Base-by-base conservation (phyloP, 2,797 vertebrate species). In the Eulemur coronatus region DNA sequence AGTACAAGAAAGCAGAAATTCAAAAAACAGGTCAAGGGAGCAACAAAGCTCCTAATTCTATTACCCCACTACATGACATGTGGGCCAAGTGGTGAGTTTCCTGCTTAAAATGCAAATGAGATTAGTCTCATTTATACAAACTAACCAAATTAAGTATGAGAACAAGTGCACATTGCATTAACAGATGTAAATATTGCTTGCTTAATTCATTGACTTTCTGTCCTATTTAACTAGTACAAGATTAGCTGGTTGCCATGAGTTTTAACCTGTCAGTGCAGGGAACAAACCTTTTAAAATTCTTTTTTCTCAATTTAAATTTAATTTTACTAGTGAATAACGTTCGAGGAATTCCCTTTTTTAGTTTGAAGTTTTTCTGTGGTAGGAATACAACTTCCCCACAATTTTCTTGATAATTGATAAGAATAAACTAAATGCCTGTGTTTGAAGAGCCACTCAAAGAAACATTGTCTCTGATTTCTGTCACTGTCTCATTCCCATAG, bases 21-120 rank as follows among this genome's bases (percentile, higher is more conserved):
- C 99, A 99, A 99, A 99, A 99, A 99, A 99, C 99, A 99, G 99
- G 99, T 99, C 99, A 98, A 99, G 99, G 99, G 99, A 99, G 99
- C 99, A 99, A 98, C 99, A 99, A 99, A 99, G 99, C 99, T 99
- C 99, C 99, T 99, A 99, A 99, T 97, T 99, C 98, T 99, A 96
- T 99, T 98, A 95, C 98, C 98, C 98, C 98, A 99, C 99, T 99
- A 99, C 99, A 99, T 98, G 99, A 99, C 99, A 99, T 98, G 99
- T 99, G 99, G 99, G 99, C 98, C 98, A 99, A 99, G 99, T 99
- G 99, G 99, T 99, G 99, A 99, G 99, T 99, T 99, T 99, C 97
- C 97, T 98, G 98, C 98, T 98, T 98, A 97, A 94, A 97, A 95
- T 96, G 97, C 98, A 98, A 99, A 98, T 99, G 98, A 99, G 98